These are phyloP conservation scores for Aricia agestis DNA, from an alignment of 1,140 invertebrate species.

Conservation along the genomic window DNA sequence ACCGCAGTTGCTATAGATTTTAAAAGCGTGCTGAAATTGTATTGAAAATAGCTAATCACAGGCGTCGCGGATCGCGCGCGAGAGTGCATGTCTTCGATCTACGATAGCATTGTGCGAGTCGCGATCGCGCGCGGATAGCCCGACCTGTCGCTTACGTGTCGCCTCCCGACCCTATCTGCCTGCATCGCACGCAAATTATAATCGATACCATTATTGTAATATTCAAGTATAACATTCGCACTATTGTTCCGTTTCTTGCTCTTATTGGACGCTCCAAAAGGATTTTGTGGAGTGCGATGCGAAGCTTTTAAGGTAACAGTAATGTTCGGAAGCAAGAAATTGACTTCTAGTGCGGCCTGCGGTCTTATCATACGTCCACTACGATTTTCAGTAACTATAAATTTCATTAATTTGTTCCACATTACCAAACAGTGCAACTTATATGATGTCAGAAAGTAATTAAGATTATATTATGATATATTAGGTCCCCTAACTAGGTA, in stretches of 20 bases:
- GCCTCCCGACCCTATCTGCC: slow-evolving; percentile 57
- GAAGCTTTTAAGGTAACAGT: no score
- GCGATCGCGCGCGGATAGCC: slow-evolving; percentile 67
- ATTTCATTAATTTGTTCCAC: no score
- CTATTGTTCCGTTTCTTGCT: slow-evolving; percentile 59
- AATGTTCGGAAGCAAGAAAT: no score
- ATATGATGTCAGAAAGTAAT: no score
- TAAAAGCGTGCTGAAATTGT: slow-evolving; percentile 27
- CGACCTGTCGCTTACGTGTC: slow-evolving; percentile 69
- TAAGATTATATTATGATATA: no score
- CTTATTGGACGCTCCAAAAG: slow-evolving; percentile 17
- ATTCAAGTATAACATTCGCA: slow-evolving; percentile 64
- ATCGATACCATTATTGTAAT: slow-evolving; percentile 75
- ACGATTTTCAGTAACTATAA: no score
- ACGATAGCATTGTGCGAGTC: slow-evolving; percentile 67
- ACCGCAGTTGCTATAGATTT: no score
- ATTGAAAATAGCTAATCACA: slow-evolving; percentile 58
- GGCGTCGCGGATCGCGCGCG: slow-evolving; percentile 65
- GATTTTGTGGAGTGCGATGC: not conserved
- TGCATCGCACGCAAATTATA: slow-evolving; percentile 74
- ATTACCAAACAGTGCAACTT: no score
- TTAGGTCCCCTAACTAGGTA: no score
- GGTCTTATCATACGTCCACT: no score
- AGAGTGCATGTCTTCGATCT: slow-evolving; percentile 65
- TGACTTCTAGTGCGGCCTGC: no score